phyloP scores from a whole-genome alignment of 2,797 vertebrate genomes.

The Todus mexicanus region DNA sequence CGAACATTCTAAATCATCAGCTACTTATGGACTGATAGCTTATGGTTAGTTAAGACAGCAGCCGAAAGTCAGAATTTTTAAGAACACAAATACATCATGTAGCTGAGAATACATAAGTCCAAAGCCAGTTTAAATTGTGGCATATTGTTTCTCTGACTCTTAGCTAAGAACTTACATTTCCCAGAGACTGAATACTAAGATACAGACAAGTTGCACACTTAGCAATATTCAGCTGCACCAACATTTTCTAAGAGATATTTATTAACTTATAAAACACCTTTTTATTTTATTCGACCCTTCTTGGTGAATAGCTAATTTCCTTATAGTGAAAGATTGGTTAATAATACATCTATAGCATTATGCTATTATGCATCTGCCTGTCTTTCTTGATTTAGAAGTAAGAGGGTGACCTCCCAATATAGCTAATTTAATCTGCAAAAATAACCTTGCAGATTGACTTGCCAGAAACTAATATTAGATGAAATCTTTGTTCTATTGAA shows the following conservation, averaged over 20 bases:
- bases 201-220: not conserved
- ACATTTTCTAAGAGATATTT: not conserved
- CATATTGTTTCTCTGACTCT: not conserved
- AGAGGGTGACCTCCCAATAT: constrained; percentile 67
- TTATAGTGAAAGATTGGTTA: constrained; percentile 40
- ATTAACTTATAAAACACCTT: constrained; percentile 4
- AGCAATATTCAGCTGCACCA: not conserved
- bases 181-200: not conserved
- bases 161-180: not conserved
- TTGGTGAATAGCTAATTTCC: not conserved
- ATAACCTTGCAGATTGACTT: constrained; percentile 69
- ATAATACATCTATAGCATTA: not conserved
- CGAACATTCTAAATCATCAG: not conserved
- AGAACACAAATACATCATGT: not conserved
- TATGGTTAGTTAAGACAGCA: not conserved
- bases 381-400: constrained; percentile 61
- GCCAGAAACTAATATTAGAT: constrained; percentile 63
- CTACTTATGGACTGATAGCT: not conserved
- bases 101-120: not conserved
- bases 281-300: not conserved
- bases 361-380: constrained; percentile 53
- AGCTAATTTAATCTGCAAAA: constrained; percentile 72
- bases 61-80: not conserved
- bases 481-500: constrained; percentile 67
- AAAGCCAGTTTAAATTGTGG: not conserved